phyloP scores from a whole-genome alignment of 2,888 invertebrate species.

The Lochmaea crataegi region DNA sequence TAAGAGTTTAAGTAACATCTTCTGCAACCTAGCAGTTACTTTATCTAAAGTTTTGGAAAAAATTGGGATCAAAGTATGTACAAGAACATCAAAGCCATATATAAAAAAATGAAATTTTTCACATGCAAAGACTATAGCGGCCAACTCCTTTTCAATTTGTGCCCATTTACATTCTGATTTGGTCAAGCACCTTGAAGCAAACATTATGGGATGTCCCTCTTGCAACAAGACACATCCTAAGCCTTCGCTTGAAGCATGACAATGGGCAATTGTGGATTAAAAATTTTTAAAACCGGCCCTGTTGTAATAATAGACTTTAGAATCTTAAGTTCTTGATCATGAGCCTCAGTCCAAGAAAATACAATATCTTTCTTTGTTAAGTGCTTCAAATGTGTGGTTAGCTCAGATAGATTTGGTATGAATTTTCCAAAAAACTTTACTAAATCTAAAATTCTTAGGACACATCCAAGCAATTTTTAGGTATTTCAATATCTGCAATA shows the following conservation, averaged over 20 bases:
- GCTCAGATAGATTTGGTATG: conserved; percentile 40
- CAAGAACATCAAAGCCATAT: no score
- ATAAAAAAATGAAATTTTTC: no score
- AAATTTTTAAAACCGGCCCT: background rate
- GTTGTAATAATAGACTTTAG: background rate
- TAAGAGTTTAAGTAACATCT: no score
- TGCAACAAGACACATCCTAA: background rate
- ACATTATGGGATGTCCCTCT: background rate
- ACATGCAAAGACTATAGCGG: no score
- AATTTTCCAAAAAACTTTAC: conserved; percentile 43
- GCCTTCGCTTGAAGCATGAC: background rate
- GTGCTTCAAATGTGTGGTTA: conserved; percentile 26
- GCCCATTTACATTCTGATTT: background rate
- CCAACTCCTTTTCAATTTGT: no score
- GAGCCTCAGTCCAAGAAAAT: conserved; percentile 32
- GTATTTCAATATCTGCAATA: conserved; percentile 20
- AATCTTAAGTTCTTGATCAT: background rate
- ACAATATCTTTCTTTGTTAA: conserved; percentile 34
- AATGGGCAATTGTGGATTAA: background rate
- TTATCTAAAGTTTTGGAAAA: no score
- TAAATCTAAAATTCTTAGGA: conserved; percentile 41
- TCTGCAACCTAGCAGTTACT: no score
- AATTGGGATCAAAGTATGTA: no score
- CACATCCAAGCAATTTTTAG: conserved; percentile 37
- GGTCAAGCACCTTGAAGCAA: background rate